Base-by-base conservation (phyloP, 2,113 vertebrate genomes). In the Zosterops japonicus region DNA sequence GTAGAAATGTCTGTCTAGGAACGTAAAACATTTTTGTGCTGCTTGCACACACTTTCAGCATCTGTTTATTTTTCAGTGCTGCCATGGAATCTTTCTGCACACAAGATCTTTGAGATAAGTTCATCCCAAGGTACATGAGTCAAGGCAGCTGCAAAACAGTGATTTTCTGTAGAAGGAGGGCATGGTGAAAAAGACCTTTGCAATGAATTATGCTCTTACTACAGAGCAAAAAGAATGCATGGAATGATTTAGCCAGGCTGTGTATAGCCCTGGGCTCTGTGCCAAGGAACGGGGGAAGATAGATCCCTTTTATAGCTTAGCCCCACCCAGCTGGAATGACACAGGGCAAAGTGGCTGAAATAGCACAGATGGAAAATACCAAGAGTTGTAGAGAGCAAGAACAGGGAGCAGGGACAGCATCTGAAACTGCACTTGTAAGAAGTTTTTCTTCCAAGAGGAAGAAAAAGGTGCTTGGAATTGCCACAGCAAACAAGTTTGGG, bases 221-320 rank as follows among this genome's bases (percentile, higher is more conserved):
- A 1, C 4, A 59, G 75, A 95, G 89, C 31, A 14, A 74, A 88
- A 92, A 49, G 93, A 96, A 96, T 92, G 79, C 9, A 0, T 49
- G 90, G 93, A 93, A 93, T 84, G 93, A 65, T 81, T 91, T 47
- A 63, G 64, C 83, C 53, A 87, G 78, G 76, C 92, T 90, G 59
- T 88, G 90, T 86, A 90, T 56, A 94, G 68, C 79, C 52, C 72
- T 52, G 68, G 93, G 82, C 93, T 92, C 55, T 6, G 35, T 2
- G 95, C 93, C 94, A 95, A 68, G 84, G 72, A 81, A 86, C 3
- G 0, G 89, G 4, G 12, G 68, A 89, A 82, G 87, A 95, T 39
- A 70, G 83, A 70, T 91, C 82, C 87, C 71, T 83, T 85, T 93
- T 88, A 87, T 80, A 94, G 82, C 63, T 80, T 67, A 55, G 47